Base-by-base conservation (phyloP, 2,797 vertebrate species). In the Tapera naevia region DNA sequence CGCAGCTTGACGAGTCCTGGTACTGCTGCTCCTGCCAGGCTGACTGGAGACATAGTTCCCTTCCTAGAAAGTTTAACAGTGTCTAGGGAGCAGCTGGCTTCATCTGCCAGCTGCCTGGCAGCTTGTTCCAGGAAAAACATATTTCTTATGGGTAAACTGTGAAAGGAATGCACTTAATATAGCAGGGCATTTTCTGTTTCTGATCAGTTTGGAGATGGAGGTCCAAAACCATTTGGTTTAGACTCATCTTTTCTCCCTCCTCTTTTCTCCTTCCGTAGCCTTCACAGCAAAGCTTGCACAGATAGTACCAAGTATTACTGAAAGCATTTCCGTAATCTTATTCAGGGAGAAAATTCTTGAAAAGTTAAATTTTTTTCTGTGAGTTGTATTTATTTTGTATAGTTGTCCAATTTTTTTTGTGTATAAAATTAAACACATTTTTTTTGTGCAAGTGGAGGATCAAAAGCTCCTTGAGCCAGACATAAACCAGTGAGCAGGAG, bases 81-180 rank as follows among this genome's bases (percentile, higher is more conserved):
- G 35, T 43, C 35, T 76, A 54, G 27, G 17, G 35, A 64, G 35
- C 33, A 10, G 23, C 62, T 89, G 51, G 27, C 56, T 82, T 86
- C 22, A 17, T 65, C 66, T 91, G 71, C 78, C 57, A 76, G 61
- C 48, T 91, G 61, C 65, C 72, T 58, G 72, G 58, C 35, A 85
- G 60, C 71, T 90, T 81, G 70, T 83, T 88, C 83, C 88, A 94
- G 66, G 73, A 79, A 88, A 93, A 94, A 66, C 54, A 37, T 33
- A 65, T 37, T 93, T 72, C 39, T 74, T 67, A 16, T 50, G 64
- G 54, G 11, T 73, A 62, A 58, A 48, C 51, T 13, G 3, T 53
- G 37, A 79, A 58, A 62, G 73, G 62, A 84, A 73, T 64, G 67
- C 23, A 22, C 9, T 65, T 70, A 65, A 51, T 39, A 27, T 25